phyloP scores from a whole-genome alignment of 2,888 invertebrate species.

The Dryobotodes eremita region DNA sequence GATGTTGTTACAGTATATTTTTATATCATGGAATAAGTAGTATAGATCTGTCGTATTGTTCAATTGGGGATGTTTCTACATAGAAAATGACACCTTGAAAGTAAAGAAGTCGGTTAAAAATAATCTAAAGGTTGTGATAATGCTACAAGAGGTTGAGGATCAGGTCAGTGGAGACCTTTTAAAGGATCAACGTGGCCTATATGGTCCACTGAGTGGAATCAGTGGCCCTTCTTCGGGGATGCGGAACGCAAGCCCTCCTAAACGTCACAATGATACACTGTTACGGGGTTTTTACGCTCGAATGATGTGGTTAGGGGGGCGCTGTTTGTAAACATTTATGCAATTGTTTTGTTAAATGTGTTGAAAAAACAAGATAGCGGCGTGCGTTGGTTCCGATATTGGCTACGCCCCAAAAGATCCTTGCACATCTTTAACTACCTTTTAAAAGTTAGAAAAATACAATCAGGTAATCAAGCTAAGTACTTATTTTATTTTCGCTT shows the following conservation, averaged over 20 bases:
- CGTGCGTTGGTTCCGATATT: neutral
- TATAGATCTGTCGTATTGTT: neutral
- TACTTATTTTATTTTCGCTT: conserved; percentile 5
- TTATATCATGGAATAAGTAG: neutral
- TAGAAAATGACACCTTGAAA: neutral
- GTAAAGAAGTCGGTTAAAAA: neutral
- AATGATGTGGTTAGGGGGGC: neutral
- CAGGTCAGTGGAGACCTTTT: conserved; percentile 13
- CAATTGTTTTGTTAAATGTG: neutral
- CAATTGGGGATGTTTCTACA: neutral
- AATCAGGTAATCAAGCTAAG: neutral
- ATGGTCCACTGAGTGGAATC: conserved; percentile 13
- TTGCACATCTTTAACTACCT: neutral
- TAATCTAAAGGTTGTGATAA: conserved; percentile 3
- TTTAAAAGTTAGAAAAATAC: neutral
- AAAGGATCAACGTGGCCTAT: conserved; percentile 18
- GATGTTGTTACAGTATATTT: neutral
- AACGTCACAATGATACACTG: neutral
- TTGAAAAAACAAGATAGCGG: too few relatives aligned
- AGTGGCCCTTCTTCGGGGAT: conserved; percentile 4
- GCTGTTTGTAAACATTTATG: neutral
- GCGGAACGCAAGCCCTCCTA: neutral
- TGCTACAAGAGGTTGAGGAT: conserved; percentile 4
- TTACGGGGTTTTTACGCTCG: neutral
- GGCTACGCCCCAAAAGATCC: neutral